phyloP scores from a whole-genome alignment of 2,888 invertebrate genomes.

The Lithophane leautieri region DNA sequence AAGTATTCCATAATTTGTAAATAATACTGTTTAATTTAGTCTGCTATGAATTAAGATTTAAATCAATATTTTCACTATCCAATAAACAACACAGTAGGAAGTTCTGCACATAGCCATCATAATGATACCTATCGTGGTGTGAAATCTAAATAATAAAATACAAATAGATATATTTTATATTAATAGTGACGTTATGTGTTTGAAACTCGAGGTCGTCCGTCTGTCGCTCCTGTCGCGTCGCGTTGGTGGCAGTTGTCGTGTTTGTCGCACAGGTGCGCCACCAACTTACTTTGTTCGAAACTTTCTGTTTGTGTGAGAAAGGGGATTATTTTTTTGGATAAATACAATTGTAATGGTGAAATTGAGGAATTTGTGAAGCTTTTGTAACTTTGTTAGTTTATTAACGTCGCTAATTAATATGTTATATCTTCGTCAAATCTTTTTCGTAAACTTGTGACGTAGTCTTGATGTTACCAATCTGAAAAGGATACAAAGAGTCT shows the following conservation, averaged over 20 bases:
- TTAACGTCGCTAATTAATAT: too few relatives aligned
- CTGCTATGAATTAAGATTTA: not conserved
- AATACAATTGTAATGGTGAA: conserved; percentile 16
- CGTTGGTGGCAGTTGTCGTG: conserved; percentile 23
- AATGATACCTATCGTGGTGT: too few relatives aligned
- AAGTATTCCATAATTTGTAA: not conserved
- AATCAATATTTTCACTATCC: not conserved
- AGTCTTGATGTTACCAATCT: too few relatives aligned
- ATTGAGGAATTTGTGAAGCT: not conserved
- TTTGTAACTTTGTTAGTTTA: too few relatives aligned
- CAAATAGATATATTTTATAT: conserved; percentile 1
- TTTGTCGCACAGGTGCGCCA: conserved; percentile 57
- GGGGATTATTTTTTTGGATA: conserved; percentile 36
- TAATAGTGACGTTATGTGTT: conserved; percentile 16
- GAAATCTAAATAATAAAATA: conserved; percentile 9
- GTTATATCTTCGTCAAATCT: too few relatives aligned
- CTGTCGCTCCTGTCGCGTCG: conserved; percentile 30
- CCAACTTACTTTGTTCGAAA: conserved; percentile 51
- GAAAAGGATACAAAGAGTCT: too few relatives aligned
- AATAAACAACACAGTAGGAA: not conserved
- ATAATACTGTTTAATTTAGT: not conserved
- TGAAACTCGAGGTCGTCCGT: conserved; percentile 33
- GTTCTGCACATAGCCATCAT: too few relatives aligned
- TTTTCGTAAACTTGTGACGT: too few relatives aligned
- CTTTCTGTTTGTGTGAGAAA: conserved; percentile 46